Evolutionary conservation across 2,797 vertebrate species (phyloP), one percentile per base, ranked within the genome.

Genomic region (Sebastes elongatus): DNA sequence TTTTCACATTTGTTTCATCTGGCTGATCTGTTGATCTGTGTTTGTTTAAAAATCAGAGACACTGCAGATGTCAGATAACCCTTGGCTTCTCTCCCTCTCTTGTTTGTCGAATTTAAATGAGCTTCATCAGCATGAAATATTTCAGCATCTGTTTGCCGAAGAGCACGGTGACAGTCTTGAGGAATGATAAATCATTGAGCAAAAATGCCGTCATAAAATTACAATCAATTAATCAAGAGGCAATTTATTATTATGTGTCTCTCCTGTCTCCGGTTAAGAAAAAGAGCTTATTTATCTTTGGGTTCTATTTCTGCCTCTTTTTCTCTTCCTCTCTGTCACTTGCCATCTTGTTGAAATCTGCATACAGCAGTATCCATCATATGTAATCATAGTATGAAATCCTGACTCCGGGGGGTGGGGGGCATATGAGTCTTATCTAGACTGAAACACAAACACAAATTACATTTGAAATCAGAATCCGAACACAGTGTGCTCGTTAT

Each of bases 1-100:
- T 89, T 93, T 90, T 81, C 90, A 79, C 84, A 90, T 94, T 92
- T 87, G 88, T 94, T 92, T 92, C 80, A 91, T 93, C 86, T 85
- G 88, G 84, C 90, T 93, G 90, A 92, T 92, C 88, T 80, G 87
- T 89, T 91, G 88, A 90, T 93, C 80, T 89, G 82, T 85, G 82
- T 89, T 93, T 86, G 91, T 90, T 87, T 87, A 85, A 90, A 88
- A 90, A 91, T 79, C 78, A 89, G 86, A 89, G 73, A 87, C 86
- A 63, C 86, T 86, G 90, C 93, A 89, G 84, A 92, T 93, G 88
- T 88, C 38, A 64, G 81, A 87, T 91, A 92, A 91, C 89, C 90
- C 83, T 74, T 83, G 86, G 79, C 84, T 87, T 78, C 55, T 46
- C 67, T 68, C 71, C n/a, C 30, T 80, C 82, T 85, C 59, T 25